Base-by-base conservation (phyloP, 1,140 invertebrate genomes). In the Brachionus plicatilis region DNA sequence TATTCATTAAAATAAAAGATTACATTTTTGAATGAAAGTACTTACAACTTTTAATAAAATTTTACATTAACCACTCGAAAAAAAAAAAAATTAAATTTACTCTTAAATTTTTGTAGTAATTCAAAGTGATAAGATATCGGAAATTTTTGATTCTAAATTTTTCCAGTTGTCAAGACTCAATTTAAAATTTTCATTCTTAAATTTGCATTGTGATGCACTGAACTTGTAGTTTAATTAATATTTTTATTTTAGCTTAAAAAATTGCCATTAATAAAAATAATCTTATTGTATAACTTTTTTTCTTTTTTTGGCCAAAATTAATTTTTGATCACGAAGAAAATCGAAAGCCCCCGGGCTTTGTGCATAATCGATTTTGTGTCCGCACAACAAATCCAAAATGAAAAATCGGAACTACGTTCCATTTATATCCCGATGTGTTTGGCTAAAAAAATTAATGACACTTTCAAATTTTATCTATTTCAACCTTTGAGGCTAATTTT, bases 391-490 rank as follows among this genome's bases (percentile, higher is more conserved):
- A 60, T 24, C 8, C 7, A 60, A 60, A 20, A 65, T 24, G 17
- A 12, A 65, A 65, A 65, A 65, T 37, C 33, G 33, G 33, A 37
- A 37, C 33, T 37, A 7, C 33, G 33, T 37, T 37, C 33, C 33
- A 37, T 1, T 37, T 6, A 66, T 24, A 66, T 41, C 29, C 33
- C 20, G 17, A 41, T 33, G 14, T 41, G 33, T 14, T 68, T 68
- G 11, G 12, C 33, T 27, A 65, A 8, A 65, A 65, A 43, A 41
- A 43, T 17, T 20, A 9, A 41, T 20, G 68, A 72, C 68, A 72
- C 68, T 72, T 72, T 72, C 68, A 43, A 72, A 14, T 72, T 72
- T 72, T 72, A 72, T 72, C 68, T 43, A 4, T 41, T 72, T 72
- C 8, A 29, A 70, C 24, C n/a, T 72, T 41, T 7, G 33, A 43